Evolutionary conservation across 2,888 invertebrate genomes (phyloP).

Genomic region (Eilema depressum): DNA sequence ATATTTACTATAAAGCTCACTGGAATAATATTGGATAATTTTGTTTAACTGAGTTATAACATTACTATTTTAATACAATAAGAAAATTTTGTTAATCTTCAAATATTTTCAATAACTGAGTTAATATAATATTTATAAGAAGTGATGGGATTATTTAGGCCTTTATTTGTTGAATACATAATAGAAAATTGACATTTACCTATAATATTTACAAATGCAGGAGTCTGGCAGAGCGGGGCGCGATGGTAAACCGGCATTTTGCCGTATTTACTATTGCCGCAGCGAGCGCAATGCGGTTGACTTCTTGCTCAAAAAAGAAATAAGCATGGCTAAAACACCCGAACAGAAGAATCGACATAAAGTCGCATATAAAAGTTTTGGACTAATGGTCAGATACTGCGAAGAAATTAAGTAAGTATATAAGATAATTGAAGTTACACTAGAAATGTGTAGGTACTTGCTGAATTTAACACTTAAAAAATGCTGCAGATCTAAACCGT

Average conservation of each 20-base stretch:
- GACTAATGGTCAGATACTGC: conserved; percentile 94
- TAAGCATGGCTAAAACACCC: conserved; percentile 87
- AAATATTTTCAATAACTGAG: not conserved
- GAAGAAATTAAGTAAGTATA: conserved; percentile 90
- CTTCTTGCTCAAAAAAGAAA: conserved; percentile 92
- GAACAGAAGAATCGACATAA: conserved; percentile 87
- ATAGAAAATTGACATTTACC: not conserved
- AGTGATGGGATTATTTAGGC: not conserved
- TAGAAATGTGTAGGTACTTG: not conserved
- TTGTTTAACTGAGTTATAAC: too few relatives aligned
- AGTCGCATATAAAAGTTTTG: conserved; percentile 92
- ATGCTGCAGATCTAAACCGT: not conserved
- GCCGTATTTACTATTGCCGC: conserved; percentile 96
- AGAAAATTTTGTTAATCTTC: not conserved
- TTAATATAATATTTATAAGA: too few relatives aligned
- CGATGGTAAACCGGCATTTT: conserved; percentile 95
- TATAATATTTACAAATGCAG: conserved; percentile 74
- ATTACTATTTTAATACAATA: too few relatives aligned
- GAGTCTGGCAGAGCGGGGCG: conserved; percentile 98
- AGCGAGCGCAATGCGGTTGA: conserved; percentile 93
- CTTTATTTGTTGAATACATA: not conserved
- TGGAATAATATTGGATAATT: not conserved
- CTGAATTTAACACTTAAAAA: not conserved
- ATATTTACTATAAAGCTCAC: not conserved
- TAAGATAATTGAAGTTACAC: not conserved